These are phyloP conservation scores for Uromys caudimaculatus DNA, from an alignment of 2,797 vertebrate species.

Conservation along the genomic window DNA sequence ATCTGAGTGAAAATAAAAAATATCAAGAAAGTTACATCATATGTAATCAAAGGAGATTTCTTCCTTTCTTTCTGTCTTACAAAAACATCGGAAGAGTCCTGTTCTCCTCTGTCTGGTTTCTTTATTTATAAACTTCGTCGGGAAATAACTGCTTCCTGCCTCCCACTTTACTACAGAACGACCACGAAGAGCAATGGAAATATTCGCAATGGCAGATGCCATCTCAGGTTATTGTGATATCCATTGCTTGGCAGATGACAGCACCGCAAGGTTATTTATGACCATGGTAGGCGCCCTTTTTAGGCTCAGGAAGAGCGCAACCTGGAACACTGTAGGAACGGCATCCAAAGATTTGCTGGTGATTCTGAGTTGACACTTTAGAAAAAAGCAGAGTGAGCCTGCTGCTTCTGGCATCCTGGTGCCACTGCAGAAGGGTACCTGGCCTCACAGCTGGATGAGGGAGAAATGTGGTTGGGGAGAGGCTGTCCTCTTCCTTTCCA, in stretches of 20 bases:
- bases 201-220: constrained; percentile 59
- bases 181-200: constrained; percentile 63
- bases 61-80: constrained; percentile 42
- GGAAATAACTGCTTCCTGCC: constrained; percentile 47
- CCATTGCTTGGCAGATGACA: constrained; percentile 57
- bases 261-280: constrained; percentile 64
- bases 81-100: background rate
- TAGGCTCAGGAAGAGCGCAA: background rate
- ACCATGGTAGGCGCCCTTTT: background rate
- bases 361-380: background rate
- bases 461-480: background rate
- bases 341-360: background rate
- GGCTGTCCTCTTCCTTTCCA: background rate
- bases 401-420: accelerated
- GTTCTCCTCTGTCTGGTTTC: constrained; percentile 46
- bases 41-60: constrained; percentile 7
- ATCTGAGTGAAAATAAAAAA: constrained; percentile 57
- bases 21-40: background rate
- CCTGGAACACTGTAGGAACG: background rate
- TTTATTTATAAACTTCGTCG: constrained; percentile 57
- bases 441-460: background rate
- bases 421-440: background rate
- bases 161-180: constrained; percentile 48
- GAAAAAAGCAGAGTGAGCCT: background rate
- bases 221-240: constrained; percentile 55